Conservation (phyloP, 2,888 invertebrate genomes). For the Eremobia ochroleuca region DNA sequence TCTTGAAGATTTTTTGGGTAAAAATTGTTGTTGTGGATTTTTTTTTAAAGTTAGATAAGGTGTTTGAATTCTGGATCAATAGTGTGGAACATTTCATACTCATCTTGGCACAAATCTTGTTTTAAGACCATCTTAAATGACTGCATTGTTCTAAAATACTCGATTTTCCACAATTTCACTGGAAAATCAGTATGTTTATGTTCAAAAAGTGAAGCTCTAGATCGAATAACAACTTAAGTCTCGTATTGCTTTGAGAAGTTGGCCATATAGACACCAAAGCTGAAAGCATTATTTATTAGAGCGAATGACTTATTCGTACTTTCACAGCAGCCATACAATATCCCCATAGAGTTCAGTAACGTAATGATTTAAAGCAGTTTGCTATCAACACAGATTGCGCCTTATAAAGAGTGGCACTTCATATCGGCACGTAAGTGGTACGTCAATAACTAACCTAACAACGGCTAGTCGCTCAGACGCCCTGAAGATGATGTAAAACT, state of each 20-base stretch:
- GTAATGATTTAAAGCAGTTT: not conserved
- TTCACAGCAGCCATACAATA: not conserved
- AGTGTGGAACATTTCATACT: not conserved
- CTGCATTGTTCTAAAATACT: not conserved
- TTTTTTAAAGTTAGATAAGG: not conserved
- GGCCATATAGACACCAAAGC: too few relatives aligned
- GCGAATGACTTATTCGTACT: not conserved
- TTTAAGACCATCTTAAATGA: not conserved
- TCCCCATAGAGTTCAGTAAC: not conserved
- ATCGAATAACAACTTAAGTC: too few relatives aligned
- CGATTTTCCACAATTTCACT: too few relatives aligned
- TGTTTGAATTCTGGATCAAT: not conserved
- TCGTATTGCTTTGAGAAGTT: too few relatives aligned
- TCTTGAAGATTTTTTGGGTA: not conserved
- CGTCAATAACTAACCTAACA: conserved; percentile 23
- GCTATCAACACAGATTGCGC: not conserved
- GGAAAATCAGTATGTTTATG: too few relatives aligned
- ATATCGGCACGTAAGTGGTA: conserved; percentile 19
- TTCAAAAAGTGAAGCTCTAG: too few relatives aligned
- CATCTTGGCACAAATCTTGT: not conserved
- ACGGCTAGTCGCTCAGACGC: conserved; percentile 36
- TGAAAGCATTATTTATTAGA: not conserved
- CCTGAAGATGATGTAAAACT: conserved; percentile 47
- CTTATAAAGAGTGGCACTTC: not conserved
- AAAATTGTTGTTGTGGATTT: not conserved